Base-by-base conservation (phyloP, 2,888 invertebrate genomes). In the Tachina grossa region DNA sequence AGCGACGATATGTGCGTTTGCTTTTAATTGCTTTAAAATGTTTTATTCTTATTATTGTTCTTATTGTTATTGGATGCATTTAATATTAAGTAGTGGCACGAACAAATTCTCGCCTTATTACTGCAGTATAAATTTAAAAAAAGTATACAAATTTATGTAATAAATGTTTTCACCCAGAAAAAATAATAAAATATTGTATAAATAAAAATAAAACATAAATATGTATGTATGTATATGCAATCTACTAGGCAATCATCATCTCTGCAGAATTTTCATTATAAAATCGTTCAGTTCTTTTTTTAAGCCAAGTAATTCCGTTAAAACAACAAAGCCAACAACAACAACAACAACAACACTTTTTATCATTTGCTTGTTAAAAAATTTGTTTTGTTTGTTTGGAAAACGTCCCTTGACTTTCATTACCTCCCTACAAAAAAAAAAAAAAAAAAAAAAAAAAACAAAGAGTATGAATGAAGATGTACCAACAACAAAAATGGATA, bases 171-270 rank as follows among this genome's bases (percentile, higher is more conserved):
- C 75, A 61, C 61, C 75, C 66, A 66, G 49, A 68, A 81, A 61
- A 65, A 22, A 63, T 76, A 55, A 72, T 72, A 72, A 75, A 81
- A 68, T 61, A 68, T 68, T 57, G 61, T 53, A 69, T 71, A 75
- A 75, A 81, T 68, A 81, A 74, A 71, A 63, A 71, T 66, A 84
- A 49, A 57, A 79, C 2, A 31, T 31, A 31, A 2, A 31, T 3
- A 4, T n/a, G n/a, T n/a, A n/a, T n/a, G n/a, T 31, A 31, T 31
- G 31, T 31, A 31, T 31, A 31, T 53, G 65, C 71, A 79, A 81
- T 81, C 77, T 77, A 85, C 83, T 83, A 85, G 85, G 83, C 79
- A 85, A 82, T 85, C 82, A 85, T 78, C 85, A 74, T 79, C 79
- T 80, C 79, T 79, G 72, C 72, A 66, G 79, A 72, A 51, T 85